These are phyloP conservation scores for Takifugu ocellatus DNA, from an alignment of 2,797 vertebrate genomes.

Conservation along the genomic window DNA sequence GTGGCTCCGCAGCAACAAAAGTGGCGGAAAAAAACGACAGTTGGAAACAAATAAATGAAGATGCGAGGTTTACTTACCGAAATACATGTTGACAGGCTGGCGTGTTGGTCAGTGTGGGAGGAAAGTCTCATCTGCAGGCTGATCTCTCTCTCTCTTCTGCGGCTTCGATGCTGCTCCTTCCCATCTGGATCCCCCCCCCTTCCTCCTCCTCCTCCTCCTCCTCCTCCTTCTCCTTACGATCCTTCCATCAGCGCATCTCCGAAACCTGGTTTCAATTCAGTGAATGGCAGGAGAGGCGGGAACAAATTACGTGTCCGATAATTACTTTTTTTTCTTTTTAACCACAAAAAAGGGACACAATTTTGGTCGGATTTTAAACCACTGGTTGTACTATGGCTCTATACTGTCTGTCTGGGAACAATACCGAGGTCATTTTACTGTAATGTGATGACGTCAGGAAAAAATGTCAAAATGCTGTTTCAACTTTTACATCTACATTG, in stretches of 20 bases:
- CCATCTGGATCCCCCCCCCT: conserved; percentile 56
- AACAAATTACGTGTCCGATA: no score
- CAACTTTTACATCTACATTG: no score
- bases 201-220: conserved; percentile 22
- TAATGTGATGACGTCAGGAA: no score
- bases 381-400: no score
- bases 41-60: not conserved
- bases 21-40: not conserved
- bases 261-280: conserved; percentile 33
- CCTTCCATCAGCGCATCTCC: conserved; percentile 28
- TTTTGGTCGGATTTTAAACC: no score
- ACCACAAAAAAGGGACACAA: no score
- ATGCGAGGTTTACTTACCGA: conserved; percentile 54
- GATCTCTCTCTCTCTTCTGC: conserved; percentile 23
- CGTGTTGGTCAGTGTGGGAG: conserved; percentile 32
- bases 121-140: conserved; percentile 12
- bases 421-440: no score
- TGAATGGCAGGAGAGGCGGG: no score
- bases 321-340: no score
- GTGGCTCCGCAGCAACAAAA: conserved; percentile 36
- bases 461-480: no score
- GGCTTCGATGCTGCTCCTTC: conserved; percentile 52
- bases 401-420: no score
- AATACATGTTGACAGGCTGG: conserved; percentile 51
- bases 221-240: conserved; percentile 25